Percentiles rank a stretch among this genome's conserved stretches.
Conservation (phyloP, 2,888 invertebrate species). For the Temnothorax rugatulus region DNA sequence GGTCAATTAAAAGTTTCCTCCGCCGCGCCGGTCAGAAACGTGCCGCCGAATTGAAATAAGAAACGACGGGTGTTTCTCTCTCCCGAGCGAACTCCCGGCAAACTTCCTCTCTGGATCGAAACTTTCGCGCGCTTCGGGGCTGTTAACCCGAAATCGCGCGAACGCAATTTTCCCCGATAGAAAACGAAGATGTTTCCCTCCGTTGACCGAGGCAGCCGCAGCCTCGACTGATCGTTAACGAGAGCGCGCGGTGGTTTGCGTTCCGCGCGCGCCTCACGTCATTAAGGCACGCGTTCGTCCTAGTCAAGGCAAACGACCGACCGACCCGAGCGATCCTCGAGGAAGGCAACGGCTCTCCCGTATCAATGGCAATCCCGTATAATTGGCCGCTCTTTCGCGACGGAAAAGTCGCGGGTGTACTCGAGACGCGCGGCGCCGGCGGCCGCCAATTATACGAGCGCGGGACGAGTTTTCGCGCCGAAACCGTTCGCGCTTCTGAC, state of each 20-base stretch:
- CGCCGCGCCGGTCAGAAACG: constrained; percentile 25
- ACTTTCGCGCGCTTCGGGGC: constrained; percentile 27
- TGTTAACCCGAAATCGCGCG: constrained; percentile 32
- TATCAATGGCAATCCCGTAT: not conserved
- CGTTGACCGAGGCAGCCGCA: not conserved
- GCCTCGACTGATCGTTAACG: constrained; percentile 29
- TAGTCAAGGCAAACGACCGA: constrained; percentile 32
- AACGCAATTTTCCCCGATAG: constrained; percentile 14
- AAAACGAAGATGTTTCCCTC: constrained; percentile 23
- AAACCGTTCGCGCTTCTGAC: constrained; percentile 16
- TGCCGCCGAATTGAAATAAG: constrained; percentile 45
- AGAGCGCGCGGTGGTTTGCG: constrained; percentile 6
- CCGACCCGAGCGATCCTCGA: not conserved
- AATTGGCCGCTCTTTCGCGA: constrained; percentile 46
- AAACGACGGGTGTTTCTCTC: constrained; percentile 28
- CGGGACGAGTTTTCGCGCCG: constrained; percentile 48
- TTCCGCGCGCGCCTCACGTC: constrained; percentile 23
- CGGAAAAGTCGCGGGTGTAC: constrained; percentile 24
- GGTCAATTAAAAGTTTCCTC: constrained; percentile 50
- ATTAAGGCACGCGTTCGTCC: constrained; percentile 35
- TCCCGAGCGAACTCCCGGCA: not conserved
- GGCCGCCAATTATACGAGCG: constrained; percentile 38
- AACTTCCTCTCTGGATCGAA: constrained; percentile 30
- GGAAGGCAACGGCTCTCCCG: not conserved
- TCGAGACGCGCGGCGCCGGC: constrained; percentile 17